Percentiles rank a stretch among this genome's conserved stretches.
Conservation (phyloP, 2,113 vertebrate species). For the Heptranchias perlo region DNA sequence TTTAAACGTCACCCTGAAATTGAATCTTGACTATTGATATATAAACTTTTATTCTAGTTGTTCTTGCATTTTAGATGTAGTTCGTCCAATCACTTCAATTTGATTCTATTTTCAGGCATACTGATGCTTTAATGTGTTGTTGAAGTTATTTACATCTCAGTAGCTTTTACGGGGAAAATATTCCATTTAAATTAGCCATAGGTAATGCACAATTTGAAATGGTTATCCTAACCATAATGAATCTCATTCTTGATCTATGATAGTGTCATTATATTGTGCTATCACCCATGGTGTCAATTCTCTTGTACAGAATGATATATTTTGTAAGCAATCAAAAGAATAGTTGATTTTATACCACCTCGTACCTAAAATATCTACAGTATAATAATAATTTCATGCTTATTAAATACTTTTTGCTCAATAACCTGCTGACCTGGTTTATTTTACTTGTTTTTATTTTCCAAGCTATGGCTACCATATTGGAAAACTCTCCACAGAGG, state of each 20-base stretch:
- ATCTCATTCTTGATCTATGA: slow-evolving; percentile 42
- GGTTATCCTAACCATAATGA: slow-evolving; percentile 46
- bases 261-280: not conserved
- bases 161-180: slow-evolving; percentile 36
- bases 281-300: not conserved
- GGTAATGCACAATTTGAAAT: slow-evolving; percentile 50
- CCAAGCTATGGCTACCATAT: not conserved
- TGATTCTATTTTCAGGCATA: not conserved
- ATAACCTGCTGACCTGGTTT: not conserved
- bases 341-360: not conserved
- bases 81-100: not conserved
- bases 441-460: not conserved
- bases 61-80: not conserved
- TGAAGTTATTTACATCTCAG: slow-evolving; percentile 45
- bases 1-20: not conserved
- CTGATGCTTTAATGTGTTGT: slow-evolving; percentile 45
- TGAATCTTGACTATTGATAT: not conserved
- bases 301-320: not conserved
- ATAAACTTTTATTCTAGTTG: not conserved
- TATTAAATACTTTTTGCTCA: not conserved
- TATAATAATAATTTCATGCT: not conserved
- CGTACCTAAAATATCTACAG: not conserved
- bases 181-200: slow-evolving; percentile 50
- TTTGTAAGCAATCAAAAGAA: not conserved
- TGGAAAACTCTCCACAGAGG: not conserved